A percentile compares a stretch with the other conserved stretches of the same genome.
phyloP scores from a whole-genome alignment of 2,888 invertebrate species.

The Acronicta aceris region DNA sequence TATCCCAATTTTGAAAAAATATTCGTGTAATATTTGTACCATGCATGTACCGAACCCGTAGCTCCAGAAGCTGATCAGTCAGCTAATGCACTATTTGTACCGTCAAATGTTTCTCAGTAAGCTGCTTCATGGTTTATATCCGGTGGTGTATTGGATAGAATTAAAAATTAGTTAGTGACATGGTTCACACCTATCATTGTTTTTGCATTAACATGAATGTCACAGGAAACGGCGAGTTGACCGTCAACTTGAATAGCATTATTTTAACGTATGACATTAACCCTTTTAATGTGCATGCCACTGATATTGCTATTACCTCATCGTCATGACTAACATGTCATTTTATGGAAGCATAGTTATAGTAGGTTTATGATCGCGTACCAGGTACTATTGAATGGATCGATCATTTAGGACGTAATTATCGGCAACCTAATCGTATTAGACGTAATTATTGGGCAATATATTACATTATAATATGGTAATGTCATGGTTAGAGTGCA shows the following conservation, averaged over 20 bases:
- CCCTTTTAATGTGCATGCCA: slow-evolving; percentile 39
- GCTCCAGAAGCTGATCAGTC: too few species aligned
- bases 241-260: slow-evolving; percentile 50
- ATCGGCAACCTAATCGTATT: slow-evolving; percentile 17
- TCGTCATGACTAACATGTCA: slow-evolving; percentile 6
- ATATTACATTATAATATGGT: slow-evolving; percentile 1
- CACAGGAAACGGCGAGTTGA: slow-evolving; percentile 47
- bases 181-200: slow-evolving; percentile 34
- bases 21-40: too few species aligned
- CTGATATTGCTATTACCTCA: slow-evolving; percentile 24
- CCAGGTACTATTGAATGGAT: background rate
- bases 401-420: slow-evolving; percentile 16
- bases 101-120: background rate
- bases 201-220: slow-evolving; percentile 40
- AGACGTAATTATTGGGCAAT: too few species aligned
- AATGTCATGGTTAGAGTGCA: slow-evolving; percentile 9
- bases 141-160: slow-evolving; percentile 7
- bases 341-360: slow-evolving; percentile 2
- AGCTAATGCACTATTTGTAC: too few species aligned
- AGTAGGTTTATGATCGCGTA: slow-evolving; percentile 1
- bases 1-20: too few species aligned
- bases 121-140: slow-evolving; percentile 2
- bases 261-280: slow-evolving; percentile 48
- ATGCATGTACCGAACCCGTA: too few species aligned
- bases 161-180: slow-evolving; percentile 12